Conservation (phyloP, 2,113 vertebrate genomes). For the Pterocles burchelli region DNA sequence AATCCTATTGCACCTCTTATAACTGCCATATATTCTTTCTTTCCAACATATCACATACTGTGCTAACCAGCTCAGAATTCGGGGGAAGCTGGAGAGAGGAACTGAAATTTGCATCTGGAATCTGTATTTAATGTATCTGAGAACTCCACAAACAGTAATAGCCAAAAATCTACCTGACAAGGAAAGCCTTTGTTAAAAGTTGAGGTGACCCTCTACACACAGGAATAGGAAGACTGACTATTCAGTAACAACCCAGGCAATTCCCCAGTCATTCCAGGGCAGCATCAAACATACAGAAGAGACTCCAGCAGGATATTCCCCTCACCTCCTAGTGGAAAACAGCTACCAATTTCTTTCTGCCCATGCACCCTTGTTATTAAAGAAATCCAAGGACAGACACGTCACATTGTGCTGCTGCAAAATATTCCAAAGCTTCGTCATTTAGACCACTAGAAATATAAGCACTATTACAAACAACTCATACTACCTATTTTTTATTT, state of each 20-base stretch:
- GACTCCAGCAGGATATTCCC: background rate
- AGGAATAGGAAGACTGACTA: background rate
- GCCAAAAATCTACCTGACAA: background rate
- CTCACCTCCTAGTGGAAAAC: background rate
- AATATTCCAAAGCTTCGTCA: background rate
- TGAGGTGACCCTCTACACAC: background rate
- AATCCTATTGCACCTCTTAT: background rate
- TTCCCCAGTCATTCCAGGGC: rapidly evolving
- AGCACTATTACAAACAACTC: background rate
- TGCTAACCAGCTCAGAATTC: background rate
- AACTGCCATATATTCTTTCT: background rate
- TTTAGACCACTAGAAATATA: background rate
- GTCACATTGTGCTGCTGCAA: background rate
- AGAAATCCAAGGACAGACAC: background rate
- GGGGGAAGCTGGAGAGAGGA: background rate
- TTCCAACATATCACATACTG: background rate
- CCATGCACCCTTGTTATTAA: background rate
- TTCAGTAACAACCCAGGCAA: background rate
- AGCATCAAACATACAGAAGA: background rate
- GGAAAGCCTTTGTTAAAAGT: background rate
- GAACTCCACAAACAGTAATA: background rate
- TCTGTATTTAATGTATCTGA: background rate
- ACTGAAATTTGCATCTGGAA: background rate
- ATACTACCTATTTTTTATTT: background rate
- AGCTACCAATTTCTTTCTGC: background rate